Evolutionary conservation across 2,888 invertebrate genomes (phyloP).

Genomic region (Abrostola triplasia): DNA sequence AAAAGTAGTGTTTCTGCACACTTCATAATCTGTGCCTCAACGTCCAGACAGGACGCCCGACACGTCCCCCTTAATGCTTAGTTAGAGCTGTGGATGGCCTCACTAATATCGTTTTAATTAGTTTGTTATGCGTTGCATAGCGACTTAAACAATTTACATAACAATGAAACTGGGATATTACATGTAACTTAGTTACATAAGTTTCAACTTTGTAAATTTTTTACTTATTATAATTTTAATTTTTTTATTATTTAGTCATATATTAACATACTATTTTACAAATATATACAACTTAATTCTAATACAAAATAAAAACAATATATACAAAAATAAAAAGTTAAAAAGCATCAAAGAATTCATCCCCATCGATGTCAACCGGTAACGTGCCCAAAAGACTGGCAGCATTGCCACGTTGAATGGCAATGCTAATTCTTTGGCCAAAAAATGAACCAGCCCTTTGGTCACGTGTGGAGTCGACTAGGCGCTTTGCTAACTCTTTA

Average conservation of each 20-base stretch:
- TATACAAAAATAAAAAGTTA: too few species aligned
- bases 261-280: too few species aligned
- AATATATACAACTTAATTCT: too few species aligned
- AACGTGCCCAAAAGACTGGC: too few species aligned
- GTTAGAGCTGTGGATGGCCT: slow-evolving; percentile 1
- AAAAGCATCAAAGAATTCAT: too few species aligned
- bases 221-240: neutral
- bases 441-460: too few species aligned
- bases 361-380: too few species aligned
- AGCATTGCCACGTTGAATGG: too few species aligned
- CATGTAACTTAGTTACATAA: neutral
- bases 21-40: neutral
- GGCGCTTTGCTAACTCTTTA: too few species aligned
- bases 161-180: neutral
- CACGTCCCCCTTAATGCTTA: slow-evolving; percentile 5
- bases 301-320: too few species aligned
- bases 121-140: slow-evolving; percentile 1
- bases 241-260: neutral
- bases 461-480: too few species aligned
- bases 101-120: slow-evolving; percentile 21
- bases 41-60: slow-evolving; percentile 1
- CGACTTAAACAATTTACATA: slow-evolving; percentile 8
- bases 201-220: neutral
- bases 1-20: neutral
- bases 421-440: too few species aligned